Conservation (phyloP, 2,113 vertebrate species). For the Sigmodon hispidus region DNA sequence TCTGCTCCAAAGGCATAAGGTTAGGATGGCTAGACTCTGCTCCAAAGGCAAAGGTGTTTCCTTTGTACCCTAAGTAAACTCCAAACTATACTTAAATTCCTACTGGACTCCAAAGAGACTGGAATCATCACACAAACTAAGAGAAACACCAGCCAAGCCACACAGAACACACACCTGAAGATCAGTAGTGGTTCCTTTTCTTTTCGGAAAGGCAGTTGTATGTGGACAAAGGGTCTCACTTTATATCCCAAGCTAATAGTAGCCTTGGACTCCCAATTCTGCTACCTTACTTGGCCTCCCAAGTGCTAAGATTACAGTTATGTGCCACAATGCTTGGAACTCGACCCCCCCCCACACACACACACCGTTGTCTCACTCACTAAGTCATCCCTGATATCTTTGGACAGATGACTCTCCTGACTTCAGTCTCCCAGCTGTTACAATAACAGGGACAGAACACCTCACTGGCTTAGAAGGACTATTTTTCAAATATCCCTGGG, state of each 20-base stretch:
- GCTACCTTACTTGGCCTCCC: neutral
- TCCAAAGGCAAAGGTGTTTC: constrained; percentile 10
- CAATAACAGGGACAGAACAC: neutral
- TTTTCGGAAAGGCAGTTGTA: neutral
- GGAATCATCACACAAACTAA: constrained; percentile 44
- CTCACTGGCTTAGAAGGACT: neutral
- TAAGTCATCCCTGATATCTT: neutral
- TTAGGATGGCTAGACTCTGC: neutral
- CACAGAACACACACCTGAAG: neutral
- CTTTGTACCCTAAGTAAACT: neutral
- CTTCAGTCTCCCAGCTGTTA: neutral
- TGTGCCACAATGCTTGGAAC: neutral
- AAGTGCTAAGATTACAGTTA: neutral
- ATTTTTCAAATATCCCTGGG: constrained; percentile 3
- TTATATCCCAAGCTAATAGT: neutral
- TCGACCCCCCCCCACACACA: neutral
- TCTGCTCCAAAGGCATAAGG: neutral
- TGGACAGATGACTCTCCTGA: neutral
- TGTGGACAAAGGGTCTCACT: neutral
- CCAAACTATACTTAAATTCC: constrained; percentile 37
- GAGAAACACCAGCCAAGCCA: constrained; percentile 50
- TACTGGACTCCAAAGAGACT: constrained; percentile 21
- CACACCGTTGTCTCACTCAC: neutral
- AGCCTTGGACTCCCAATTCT: neutral
- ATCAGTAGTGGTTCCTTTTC: neutral